Conservation (phyloP, 2,888 invertebrate species). For the Ochlodes sylvanus region DNA sequence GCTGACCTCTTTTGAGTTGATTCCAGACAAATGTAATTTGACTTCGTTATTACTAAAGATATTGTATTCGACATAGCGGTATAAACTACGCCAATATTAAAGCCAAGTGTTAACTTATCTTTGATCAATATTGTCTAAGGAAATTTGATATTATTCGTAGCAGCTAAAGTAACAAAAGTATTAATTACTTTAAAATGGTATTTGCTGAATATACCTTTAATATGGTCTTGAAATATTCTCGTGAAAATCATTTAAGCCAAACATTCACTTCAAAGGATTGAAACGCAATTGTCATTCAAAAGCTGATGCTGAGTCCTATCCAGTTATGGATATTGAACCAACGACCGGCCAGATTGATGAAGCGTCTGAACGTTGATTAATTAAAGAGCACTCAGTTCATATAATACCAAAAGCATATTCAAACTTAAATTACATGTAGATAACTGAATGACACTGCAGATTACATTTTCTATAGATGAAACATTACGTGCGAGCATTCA, state of each 20-base stretch:
- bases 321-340: slow-evolving; percentile 21
- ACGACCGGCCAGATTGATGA: slow-evolving; percentile 19
- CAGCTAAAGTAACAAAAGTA: not conserved
- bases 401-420: slow-evolving; percentile 13
- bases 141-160: slow-evolving; percentile 11
- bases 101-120: slow-evolving; percentile 32
- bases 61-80: slow-evolving; percentile 20
- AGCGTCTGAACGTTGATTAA: slow-evolving; percentile 26
- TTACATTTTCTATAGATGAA: slow-evolving; percentile 12
- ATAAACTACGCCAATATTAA: slow-evolving; percentile 22
- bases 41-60: slow-evolving; percentile 27
- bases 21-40: slow-evolving; percentile 33
- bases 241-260: not conserved
- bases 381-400: slow-evolving; percentile 17
- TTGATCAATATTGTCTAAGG: slow-evolving; percentile 11
- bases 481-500: not conserved
- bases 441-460: slow-evolving; percentile 12
- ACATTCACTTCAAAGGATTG: not conserved
- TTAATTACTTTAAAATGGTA: not conserved
- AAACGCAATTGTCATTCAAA: slow-evolving; percentile 20
- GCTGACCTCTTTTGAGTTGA: slow-evolving; percentile 25
- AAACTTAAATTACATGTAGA: slow-evolving; percentile 18
- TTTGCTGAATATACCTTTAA: not conserved
- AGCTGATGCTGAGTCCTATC: slow-evolving; percentile 9
- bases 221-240: not conserved